Base-by-base conservation (phyloP, 2,888 invertebrate species). In the Sinodicranocentrus sp. region DNA sequence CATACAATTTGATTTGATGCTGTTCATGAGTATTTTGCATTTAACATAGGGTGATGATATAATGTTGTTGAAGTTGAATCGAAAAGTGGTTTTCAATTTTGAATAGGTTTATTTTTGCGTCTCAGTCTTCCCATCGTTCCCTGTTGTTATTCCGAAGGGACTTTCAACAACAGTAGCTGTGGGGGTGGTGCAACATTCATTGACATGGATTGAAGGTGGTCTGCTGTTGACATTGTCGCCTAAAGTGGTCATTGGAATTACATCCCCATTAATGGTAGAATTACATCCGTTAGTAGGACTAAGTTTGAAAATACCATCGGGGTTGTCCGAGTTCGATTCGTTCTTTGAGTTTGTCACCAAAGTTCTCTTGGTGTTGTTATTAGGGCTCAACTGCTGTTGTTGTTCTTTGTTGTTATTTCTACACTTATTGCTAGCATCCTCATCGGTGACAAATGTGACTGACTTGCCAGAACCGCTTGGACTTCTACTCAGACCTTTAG, bases 401-500 rank as follows among this genome's bases (percentile, higher is more conserved):
- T 63, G 75, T 21, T 72, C 72, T 21, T 72, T 72, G 43, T 79
- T 79, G 28, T 79, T 79, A 39, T 79, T 79, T 43, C 78, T 70
- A 52, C 70, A 71, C 52, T 79, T 79, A 10, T 25, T 68, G 1
- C 43, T 67, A 1, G 54, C 65, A n/a, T 79, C 79, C 57, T 79
- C 79, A 3, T 79, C 79, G 3, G 79, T 79, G n/a, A 61, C 25
- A 44, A 79, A 79, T 21, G 79, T 79, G 13, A 79, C 79, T 2
- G 79, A 79, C 57, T 79, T 79, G 25, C 79, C 79, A 13, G 79
- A 79, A 17, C 63, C 65, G 19, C 79, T 79, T 21, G 79, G 79
- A 28, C 79, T 79, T 19, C 79, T 15, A 17, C 52, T 72, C 79
- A 79, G 25, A 3, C 79, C 79, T 57, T 72, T 79, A 6, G 54